A percentile compares a stretch with the other conserved stretches of the same genome.
Conservation (phyloP, 2,888 invertebrate species). For the Electrophaes corylata region DNA sequence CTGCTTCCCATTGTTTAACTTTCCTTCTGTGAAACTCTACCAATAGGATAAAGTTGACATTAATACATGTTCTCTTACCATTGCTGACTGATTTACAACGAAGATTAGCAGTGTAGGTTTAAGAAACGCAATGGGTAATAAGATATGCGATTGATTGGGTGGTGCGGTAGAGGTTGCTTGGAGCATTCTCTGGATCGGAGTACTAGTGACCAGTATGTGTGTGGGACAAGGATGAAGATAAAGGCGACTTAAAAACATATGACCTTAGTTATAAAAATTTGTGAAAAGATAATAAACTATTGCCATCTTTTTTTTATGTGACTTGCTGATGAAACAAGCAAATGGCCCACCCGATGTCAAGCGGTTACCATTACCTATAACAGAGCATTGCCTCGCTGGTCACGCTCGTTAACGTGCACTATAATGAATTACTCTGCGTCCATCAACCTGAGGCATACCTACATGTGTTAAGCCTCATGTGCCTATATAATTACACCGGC, state of each 20-base stretch:
- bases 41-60: slow-evolving; percentile 3
- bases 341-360: no score
- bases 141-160: slow-evolving; percentile 4
- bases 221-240: neutral
- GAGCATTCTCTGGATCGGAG: slow-evolving; percentile 4
- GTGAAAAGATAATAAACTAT: no score
- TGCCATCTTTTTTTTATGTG: no score
- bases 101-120: neutral
- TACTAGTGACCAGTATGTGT: neutral
- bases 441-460: no score
- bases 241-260: neutral
- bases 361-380: no score
- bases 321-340: no score
- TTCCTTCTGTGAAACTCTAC: slow-evolving; percentile 28
- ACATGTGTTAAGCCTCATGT: no score
- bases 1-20: slow-evolving; percentile 37
- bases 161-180: neutral
- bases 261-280: no score
- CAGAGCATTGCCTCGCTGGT: no score
- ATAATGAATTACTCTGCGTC: no score
- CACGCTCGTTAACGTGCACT: no score
- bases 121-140: slow-evolving; percentile 7
- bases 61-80: slow-evolving; percentile 13
- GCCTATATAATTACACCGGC: no score
- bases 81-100: neutral